Evolutionary conservation across 2,797 vertebrate species (phyloP).

Genomic region (Paramormyrops hopkinsi): DNA sequence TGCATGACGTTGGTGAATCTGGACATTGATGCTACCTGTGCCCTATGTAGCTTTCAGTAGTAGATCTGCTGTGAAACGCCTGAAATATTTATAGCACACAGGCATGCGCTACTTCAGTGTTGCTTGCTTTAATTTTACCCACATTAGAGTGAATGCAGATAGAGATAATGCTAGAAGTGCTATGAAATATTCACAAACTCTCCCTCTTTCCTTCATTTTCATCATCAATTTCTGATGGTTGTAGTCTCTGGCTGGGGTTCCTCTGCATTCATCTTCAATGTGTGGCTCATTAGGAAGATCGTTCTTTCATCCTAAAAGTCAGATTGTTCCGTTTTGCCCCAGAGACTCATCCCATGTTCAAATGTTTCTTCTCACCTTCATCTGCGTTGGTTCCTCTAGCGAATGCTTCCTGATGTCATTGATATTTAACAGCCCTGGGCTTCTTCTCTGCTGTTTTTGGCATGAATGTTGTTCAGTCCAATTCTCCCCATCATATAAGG

Average conservation of each 20-base stretch:
- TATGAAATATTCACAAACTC: not conserved
- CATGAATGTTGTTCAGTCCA: not conserved
- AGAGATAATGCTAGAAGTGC: not conserved
- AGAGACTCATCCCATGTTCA: conserved; percentile 19
- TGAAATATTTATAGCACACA: not conserved
- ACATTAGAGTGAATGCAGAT: not conserved
- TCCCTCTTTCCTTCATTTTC: not conserved
- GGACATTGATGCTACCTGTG: not conserved
- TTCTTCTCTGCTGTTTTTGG: not conserved
- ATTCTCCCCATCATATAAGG: not conserved
- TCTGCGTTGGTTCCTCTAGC: conserved; percentile 9
- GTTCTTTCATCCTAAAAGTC: conserved; percentile 24
- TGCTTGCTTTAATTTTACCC: not conserved
- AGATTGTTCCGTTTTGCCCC: conserved; percentile 13
- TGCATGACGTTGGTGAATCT: not conserved
- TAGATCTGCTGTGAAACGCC: not conserved
- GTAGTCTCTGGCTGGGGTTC: not conserved
- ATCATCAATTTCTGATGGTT: not conserved
- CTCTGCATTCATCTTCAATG: conserved; percentile 16
- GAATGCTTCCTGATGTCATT: not conserved
- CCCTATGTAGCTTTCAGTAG: not conserved
- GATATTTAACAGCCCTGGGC: conserved; percentile 16
- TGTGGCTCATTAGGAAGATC: conserved; percentile 28
- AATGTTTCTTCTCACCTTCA: conserved; percentile 16
- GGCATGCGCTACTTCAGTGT: not conserved